phyloP scores from a whole-genome alignment of 2,888 invertebrate species.

The Trichopoda pennipes region DNA sequence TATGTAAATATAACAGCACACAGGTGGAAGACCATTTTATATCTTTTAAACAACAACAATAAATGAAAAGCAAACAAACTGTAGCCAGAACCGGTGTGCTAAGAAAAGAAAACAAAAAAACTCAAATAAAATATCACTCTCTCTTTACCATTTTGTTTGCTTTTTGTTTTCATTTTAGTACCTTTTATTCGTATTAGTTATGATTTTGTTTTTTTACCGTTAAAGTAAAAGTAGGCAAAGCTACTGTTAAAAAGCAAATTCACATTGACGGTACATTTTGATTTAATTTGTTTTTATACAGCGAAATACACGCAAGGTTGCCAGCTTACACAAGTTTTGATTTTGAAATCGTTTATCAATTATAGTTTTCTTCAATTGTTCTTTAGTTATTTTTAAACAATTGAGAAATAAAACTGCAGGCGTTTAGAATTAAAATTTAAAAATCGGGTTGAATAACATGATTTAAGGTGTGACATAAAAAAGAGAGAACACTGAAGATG shows the following conservation, averaged over 20 bases:
- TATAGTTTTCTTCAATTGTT: background rate
- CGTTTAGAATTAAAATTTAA: no score
- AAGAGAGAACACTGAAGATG: no score
- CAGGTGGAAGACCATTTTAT: conserved; percentile 17
- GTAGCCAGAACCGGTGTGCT: conserved; percentile 54
- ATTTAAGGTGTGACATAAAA: background rate
- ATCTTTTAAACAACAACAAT: conserved; percentile 12
- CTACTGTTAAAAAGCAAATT: conserved; percentile 27
- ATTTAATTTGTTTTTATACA: conserved; percentile 23
- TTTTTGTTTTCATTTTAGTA: conserved; percentile 46
- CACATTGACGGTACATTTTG: conserved; percentile 43
- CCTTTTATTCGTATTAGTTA: background rate
- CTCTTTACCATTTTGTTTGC: conserved; percentile 54
- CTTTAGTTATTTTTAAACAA: background rate
- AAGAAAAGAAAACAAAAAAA: conserved; percentile 1
- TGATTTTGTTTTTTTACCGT: conserved; percentile 33
- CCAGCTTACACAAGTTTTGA: conserved; percentile 2
- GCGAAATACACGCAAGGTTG: conserved; percentile 6
- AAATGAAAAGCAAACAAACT: conserved; percentile 24
- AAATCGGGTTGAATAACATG: no score
- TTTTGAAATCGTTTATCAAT: background rate
- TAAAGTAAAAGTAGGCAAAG: conserved; percentile 77
- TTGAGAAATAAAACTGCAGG: background rate
- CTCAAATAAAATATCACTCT: conserved; percentile 38
- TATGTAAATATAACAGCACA: conserved; percentile 41